Percentiles rank a stretch among this genome's conserved stretches.
These are phyloP conservation scores for Shinisaurus crocodilurus DNA, from an alignment of 2,113 vertebrate species.

Conservation along the genomic window DNA sequence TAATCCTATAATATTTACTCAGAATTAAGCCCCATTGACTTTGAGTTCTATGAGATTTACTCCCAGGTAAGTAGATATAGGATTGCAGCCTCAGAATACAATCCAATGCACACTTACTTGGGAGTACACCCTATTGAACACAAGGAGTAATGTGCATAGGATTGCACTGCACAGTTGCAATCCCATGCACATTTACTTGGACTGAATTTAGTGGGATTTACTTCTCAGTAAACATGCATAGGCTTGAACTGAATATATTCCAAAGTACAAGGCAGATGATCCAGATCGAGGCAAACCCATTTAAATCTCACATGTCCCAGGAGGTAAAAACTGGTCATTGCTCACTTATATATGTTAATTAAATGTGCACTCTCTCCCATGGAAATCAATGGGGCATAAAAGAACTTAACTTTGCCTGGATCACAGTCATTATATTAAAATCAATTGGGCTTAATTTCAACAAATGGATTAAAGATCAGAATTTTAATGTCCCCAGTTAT, in stretches of 20 bases:
- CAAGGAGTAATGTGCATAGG: background rate
- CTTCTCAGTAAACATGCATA: background rate
- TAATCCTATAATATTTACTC: background rate
- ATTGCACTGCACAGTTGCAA: background rate
- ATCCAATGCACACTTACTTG: background rate
- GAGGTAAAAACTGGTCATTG: background rate
- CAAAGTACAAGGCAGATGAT: background rate
- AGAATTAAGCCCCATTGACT: background rate
- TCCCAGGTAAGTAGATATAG: background rate
- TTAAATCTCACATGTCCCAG: background rate
- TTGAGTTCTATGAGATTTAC: background rate
- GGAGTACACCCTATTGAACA: background rate
- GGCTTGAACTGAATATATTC: background rate
- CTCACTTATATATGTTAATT: conserved; percentile 16
- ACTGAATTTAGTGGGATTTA: background rate
- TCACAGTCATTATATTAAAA: conserved; percentile 16
- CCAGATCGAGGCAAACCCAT: background rate
- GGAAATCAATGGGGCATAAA: conserved; percentile 7
- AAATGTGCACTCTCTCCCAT: background rate
- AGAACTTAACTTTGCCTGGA: conserved; percentile 4
- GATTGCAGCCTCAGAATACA: background rate
- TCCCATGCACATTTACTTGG: background rate
- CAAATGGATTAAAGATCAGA: conserved; percentile 1
- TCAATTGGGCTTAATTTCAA: conserved; percentile 21
- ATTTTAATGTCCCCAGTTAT: background rate